Base-by-base conservation (phyloP, 1,140 invertebrate genomes). In the Drosophila grimshawi region DNA sequence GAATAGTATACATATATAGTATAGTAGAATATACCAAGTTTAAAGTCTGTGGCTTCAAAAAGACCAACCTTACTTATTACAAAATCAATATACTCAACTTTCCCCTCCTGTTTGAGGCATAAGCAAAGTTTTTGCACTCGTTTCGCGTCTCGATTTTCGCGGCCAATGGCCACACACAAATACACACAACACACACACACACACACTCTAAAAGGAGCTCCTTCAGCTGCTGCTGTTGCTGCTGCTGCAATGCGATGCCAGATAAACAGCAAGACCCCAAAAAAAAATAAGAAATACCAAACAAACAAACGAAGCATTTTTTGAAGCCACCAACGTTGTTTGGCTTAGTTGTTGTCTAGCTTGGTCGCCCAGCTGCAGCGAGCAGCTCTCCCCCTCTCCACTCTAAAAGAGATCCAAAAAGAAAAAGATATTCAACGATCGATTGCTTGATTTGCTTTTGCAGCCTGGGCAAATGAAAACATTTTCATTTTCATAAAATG, bases 401-500 rank as follows among this genome's bases (percentile, higher is more conserved):
- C 4, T 48, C 45, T 29, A 4, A n/a, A 39, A 41, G n/a, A 41
- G 39, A 8, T n/a, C n/a, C 10, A 8, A 30, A 19, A 19, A 19
- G 19, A 19, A 19, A 19, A 19, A 1, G 19, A 30, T 52, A 75
- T 76, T 57, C 76, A 64, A 57, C 62, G 68, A 79, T 78, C 56
- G 43, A 52, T 68, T 29, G 63, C 60, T 76, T 60, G 73, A 77
- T 76, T 68, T 35, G 32, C 39, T 43, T 43, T 39, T 43, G 4
- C 11, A 7, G 66, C 45, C 75, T 41, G 29, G 51, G 39, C 51
- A 62, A 88, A 86, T 88, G 83, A 83, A 86, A 88, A 88, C 82
- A 86, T 86, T 86, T 83, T 76, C 83, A 86, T 86, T 86, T 83
- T 83, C 82, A 86, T 86, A 83, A 60, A 86, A 82, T 82, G 82